Evolutionary conservation across 2,797 vertebrate species (phyloP), one percentile per base, ranked within the genome.

Genomic region (Lacerta bilineata): DNA sequence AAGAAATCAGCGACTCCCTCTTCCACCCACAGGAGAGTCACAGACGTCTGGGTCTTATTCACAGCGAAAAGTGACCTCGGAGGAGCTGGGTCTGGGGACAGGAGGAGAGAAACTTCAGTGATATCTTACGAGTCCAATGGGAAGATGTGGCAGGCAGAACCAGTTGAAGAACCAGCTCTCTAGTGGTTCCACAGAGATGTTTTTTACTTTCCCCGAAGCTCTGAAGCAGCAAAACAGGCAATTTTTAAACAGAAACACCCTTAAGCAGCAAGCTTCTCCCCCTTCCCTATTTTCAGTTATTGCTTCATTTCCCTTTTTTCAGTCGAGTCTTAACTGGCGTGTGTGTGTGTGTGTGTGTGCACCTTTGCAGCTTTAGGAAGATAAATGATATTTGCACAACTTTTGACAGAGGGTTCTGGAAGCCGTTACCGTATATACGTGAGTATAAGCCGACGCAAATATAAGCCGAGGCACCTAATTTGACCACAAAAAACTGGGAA

Each of bases 1-100:
- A 98, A 99, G 94, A 98, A 98, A 95, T 99, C 99, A 11, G 98
- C 98, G 11, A 99, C 97, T 18, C 99, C 99, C 25, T 99, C 98
- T 95, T 99, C 98, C 0, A 97, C 98, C 99, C 99, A 99, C 85
- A 99, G 97, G 94, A 99, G 96, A 5, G 98, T 99, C 91, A 99
- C 97, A 0, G 98, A 97, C 0, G 98, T 98, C 95, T 98, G 98
- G 0, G 98, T 99, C 91, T 98, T 97, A 90, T 99, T 99, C 88
- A 99, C 97, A 1, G 98, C 98, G 61, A 97, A 98, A 87, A 99
- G 96, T 0, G 98, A 98, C 91, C 97, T 97, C 8, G 98, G 98
- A 81, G 99, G 98, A 25, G 98, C 98, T n/a, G 99, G 99, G 41
- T 99, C 98, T 99, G 96, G 43, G 80, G 2, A 5, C 43, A 92